Evolutionary conservation across 1,140 invertebrate genomes (phyloP).

Genomic region (Gonioctena quinquepunctata): DNA sequence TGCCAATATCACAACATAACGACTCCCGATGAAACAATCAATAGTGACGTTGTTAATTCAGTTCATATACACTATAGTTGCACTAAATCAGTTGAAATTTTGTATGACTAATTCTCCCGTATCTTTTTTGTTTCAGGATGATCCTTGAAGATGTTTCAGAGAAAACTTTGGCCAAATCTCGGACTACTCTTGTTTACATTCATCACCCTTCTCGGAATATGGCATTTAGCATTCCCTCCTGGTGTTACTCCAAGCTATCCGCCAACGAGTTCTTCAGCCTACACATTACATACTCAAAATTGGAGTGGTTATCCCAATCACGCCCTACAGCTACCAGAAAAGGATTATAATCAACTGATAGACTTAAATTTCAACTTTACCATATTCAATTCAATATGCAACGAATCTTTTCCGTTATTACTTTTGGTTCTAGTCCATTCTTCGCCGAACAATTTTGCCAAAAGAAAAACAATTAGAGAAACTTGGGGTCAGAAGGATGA

Average conservation of each 20-base stretch:
- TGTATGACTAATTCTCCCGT: no score
- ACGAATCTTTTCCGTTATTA: conserved; percentile 50
- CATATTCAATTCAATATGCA: conserved; percentile 45
- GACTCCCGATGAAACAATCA: no score
- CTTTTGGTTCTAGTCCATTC: conserved; percentile 72
- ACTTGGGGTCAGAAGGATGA: conserved; percentile 66
- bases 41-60: no score
- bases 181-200: not conserved
- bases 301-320: not conserved
- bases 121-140: conserved; percentile 5
- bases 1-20: no score
- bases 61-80: no score
- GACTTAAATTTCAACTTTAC: conserved; percentile 47
- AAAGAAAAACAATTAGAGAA: conserved; percentile 65
- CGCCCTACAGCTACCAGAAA: conserved; percentile 27
- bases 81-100: no score
- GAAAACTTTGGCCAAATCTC: conserved; percentile 4
- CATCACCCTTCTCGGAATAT: not conserved
- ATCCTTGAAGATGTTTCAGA: conserved; percentile 9
- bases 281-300: not conserved
- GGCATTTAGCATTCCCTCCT: not conserved
- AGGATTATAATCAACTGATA: conserved; percentile 47
- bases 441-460: conserved; percentile 64
- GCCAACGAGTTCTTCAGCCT: not conserved
- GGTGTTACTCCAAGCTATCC: not conserved